phyloP scores from a whole-genome alignment of 2,113 vertebrate species.

The Thinocorus orbignyianus region DNA sequence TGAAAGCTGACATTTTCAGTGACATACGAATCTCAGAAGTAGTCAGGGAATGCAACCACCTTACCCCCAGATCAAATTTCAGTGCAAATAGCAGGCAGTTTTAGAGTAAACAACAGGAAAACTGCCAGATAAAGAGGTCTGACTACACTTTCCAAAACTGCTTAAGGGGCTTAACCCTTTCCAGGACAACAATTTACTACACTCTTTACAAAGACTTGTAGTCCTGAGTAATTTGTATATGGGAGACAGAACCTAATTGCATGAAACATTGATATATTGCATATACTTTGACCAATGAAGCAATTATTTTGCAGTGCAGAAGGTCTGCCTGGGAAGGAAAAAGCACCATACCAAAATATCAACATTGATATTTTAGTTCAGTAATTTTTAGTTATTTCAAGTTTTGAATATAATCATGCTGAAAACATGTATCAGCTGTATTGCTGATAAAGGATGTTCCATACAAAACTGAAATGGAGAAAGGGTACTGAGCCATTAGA shows the following conservation, averaged over 20 bases:
- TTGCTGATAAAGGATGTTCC: not conserved
- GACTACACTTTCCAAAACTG: not conserved
- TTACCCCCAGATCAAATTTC: not conserved
- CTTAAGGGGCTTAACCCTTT: not conserved
- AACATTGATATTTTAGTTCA: not conserved
- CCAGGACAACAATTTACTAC: not conserved
- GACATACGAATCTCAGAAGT: not conserved
- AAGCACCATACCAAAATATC: not conserved
- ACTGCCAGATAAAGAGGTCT: not conserved
- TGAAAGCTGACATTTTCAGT: not conserved
- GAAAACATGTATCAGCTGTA: not conserved
- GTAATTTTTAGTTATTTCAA: not conserved
- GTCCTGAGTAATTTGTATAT: not conserved
- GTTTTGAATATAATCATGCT: not conserved
- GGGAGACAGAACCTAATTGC: not conserved
- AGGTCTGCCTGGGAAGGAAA: not conserved
- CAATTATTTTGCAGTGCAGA: not conserved
- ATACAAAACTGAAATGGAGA: not conserved
- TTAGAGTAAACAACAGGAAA: not conserved
- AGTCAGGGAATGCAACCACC: not conserved
- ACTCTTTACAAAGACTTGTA: not conserved
- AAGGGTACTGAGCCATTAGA: not conserved
- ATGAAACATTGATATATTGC: not conserved
- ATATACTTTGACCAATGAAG: not conserved
- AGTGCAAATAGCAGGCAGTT: not conserved